phyloP scores from a whole-genome alignment of 2,888 invertebrate genomes.

The Laspeyria flexula region DNA sequence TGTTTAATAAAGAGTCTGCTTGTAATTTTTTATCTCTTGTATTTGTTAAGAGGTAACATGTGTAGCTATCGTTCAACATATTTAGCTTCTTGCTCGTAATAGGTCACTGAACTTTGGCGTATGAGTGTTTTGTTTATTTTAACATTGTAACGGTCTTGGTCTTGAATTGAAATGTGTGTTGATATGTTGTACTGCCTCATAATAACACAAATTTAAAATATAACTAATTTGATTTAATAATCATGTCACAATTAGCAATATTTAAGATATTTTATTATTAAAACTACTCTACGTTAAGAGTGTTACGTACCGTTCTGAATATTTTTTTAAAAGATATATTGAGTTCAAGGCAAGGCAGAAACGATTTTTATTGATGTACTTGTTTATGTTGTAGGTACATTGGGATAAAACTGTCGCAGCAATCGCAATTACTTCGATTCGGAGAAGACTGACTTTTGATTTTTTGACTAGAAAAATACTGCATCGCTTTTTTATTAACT shows the following conservation, averaged over 20 bases:
- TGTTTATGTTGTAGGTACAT: neutral
- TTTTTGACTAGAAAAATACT: conserved; percentile 5
- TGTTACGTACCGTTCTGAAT: neutral
- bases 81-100: neutral
- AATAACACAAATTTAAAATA: no score
- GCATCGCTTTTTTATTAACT: conserved; percentile 44
- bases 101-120: neutral
- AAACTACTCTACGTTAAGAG: no score
- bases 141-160: no score
- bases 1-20: neutral
- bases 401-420: neutral
- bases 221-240: no score
- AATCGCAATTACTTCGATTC: neutral
- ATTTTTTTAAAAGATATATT: neutral
- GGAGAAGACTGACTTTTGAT: neutral
- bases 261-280: no score
- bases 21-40: neutral
- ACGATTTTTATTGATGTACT: neutral
- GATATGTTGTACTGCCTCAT: no score
- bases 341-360: neutral
- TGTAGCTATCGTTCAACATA: neutral
- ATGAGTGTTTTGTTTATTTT: neutral
- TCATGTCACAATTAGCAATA: no score
- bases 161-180: no score
- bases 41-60: neutral